phyloP scores from a whole-genome alignment of 2,113 vertebrate genomes.

The Gymnorhina tibicen region DNA sequence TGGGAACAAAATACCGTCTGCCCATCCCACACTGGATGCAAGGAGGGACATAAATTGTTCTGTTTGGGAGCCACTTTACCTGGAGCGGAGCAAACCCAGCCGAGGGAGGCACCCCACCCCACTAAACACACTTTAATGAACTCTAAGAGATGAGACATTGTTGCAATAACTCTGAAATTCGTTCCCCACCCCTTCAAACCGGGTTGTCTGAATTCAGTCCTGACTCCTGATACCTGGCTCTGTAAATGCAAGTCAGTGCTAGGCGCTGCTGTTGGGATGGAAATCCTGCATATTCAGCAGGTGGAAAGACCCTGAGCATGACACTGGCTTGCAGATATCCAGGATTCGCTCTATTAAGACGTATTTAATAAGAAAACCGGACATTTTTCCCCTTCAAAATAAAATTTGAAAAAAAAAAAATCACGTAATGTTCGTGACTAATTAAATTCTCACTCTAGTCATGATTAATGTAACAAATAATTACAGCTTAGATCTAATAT shows the following conservation, averaged over 20 bases:
- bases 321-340: background rate
- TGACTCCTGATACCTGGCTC: background rate
- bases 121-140: accelerated
- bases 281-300: background rate
- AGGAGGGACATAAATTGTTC: background rate
- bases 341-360: background rate
- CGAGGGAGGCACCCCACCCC: background rate
- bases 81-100: accelerated
- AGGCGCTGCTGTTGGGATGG: background rate
- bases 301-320: background rate
- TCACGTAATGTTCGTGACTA: conserved; percentile 63
- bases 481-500: conserved; percentile 80
- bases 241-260: background rate
- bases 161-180: background rate
- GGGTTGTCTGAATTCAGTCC: background rate
- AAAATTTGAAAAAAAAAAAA: background rate
- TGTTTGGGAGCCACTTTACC: background rate
- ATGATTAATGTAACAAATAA: conserved; percentile 82
- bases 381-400: background rate
- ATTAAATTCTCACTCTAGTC: conserved; percentile 78
- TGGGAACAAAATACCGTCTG: background rate
- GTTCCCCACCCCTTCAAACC: accelerated
- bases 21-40: background rate
- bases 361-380: conserved; percentile 2
- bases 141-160: accelerated